Evolutionary conservation across 2,888 invertebrate genomes (phyloP), one percentile per base, ranked within the genome.

Genomic region (Hoplodrina blanda): DNA sequence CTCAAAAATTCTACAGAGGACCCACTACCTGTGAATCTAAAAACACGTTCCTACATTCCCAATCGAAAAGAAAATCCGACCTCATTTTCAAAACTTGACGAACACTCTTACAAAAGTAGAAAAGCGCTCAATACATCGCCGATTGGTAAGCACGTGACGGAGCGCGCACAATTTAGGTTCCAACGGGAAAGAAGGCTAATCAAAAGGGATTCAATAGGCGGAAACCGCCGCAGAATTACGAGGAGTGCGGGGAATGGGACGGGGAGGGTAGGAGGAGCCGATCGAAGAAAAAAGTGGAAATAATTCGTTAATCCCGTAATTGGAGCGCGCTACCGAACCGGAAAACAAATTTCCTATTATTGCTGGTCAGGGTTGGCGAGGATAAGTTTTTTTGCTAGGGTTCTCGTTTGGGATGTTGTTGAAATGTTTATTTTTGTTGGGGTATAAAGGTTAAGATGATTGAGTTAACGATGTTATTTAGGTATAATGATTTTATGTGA

Each of bases 311-410:
- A 96, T 96, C 94, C 88, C 94, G 95, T 95, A 96, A 94, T 95
- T 95, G 95, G 92, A 91, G 89, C 93, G 90, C 93, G 95, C 95
- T 93, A 96, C 95, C 96, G 96, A 96, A 96, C 96, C 96, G 96
- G 96, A 96, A 96, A 95, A 95, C 95, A 95, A 96, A 96, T 96
- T 96, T 95, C 94, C 96, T 92, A 95, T 95, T 95, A 96, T 94
- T 94, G 92, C 85, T 68, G 67, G 63, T 19, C 86, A 95, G 94
- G 94, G 94, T 71, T 94, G 93, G 33, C 85, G 49, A 17, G 3
- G 15, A 46, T 44, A 11, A 53, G 10, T 25, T 56, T 17, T 25
- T 46, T 50, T 57, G 15, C 17, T 11, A 2, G 2, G 4, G 1
- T 15, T 50, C 0, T 46, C 13, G 41, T 46, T 59, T 52, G 6